Percentiles rank a stretch among this genome's conserved stretches.
phyloP scores from a whole-genome alignment of 2,113 vertebrate genomes.

The Ramphastos sulfuratus region DNA sequence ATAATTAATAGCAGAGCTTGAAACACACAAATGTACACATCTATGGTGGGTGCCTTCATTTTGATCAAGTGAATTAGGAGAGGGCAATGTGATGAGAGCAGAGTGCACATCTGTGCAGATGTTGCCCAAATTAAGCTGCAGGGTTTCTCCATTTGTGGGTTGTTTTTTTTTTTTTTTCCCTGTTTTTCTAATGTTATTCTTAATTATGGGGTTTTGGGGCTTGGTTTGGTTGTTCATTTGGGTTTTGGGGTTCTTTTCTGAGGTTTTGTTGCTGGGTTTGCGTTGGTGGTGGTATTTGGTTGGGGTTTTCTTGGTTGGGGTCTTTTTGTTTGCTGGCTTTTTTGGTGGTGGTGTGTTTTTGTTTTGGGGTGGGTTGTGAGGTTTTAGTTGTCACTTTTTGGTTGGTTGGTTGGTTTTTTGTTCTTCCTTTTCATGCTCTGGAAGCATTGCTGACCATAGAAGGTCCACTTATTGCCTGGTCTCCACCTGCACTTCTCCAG shows the following conservation, averaged over 20 bases:
- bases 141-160: not conserved
- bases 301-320: too few relatives aligned
- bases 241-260: too few relatives aligned
- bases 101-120: not conserved
- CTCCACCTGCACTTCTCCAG: not conserved
- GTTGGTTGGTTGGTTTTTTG: not conserved
- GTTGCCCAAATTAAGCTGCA: not conserved
- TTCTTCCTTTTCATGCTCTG: not conserved
- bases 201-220: too few relatives aligned
- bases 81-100: fast-evolving
- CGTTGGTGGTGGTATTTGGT: too few relatives aligned
- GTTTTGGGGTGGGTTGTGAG: not conserved
- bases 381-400: not conserved
- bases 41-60: not conserved
- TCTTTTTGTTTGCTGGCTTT: too few relatives aligned
- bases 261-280: too few relatives aligned
- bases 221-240: not conserved
- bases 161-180: too few relatives aligned
- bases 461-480: not conserved
- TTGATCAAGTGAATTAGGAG: not conserved
- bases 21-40: not conserved
- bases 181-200: too few relatives aligned
- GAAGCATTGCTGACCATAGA: not conserved
- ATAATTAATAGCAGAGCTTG: not conserved
- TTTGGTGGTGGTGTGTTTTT: too few relatives aligned